Conservation (phyloP, 2,113 vertebrate species). For the Gopherus evgoodei region DNA sequence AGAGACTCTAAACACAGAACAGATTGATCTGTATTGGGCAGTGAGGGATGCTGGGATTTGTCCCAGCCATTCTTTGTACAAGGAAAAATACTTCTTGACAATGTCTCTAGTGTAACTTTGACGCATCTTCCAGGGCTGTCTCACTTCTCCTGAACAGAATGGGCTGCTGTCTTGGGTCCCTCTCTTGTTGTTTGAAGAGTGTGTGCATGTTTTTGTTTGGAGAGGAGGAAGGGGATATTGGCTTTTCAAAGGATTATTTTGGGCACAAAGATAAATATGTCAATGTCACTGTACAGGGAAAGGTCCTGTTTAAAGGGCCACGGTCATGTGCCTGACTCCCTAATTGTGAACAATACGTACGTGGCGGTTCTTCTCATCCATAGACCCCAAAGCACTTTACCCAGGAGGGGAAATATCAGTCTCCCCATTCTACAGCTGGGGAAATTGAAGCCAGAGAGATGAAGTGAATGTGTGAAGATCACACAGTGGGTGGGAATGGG, state of each 20-base stretch:
- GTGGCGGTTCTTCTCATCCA: background rate
- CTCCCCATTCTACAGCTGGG: rapidly evolving
- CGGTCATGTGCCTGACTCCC: background rate
- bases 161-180: background rate
- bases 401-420: rapidly evolving
- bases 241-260: background rate
- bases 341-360: background rate
- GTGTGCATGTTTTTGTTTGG: background rate
- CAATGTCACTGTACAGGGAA: rapidly evolving
- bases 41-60: background rate
- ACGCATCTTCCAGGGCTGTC: background rate
- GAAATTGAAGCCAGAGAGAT: rapidly evolving
- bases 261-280: background rate
- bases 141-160: background rate
- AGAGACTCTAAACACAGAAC: background rate
- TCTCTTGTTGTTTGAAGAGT: background rate
- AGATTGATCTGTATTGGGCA: background rate
- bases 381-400: background rate
- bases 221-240: background rate
- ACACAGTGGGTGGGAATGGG: too few relatives aligned
- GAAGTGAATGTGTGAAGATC: background rate
- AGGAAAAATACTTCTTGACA: background rate
- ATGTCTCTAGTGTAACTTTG: background rate
- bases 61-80: background rate
- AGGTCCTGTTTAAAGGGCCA: background rate